Conservation (phyloP, 2,888 invertebrate genomes). For the Luffia ferchaultella region DNA sequence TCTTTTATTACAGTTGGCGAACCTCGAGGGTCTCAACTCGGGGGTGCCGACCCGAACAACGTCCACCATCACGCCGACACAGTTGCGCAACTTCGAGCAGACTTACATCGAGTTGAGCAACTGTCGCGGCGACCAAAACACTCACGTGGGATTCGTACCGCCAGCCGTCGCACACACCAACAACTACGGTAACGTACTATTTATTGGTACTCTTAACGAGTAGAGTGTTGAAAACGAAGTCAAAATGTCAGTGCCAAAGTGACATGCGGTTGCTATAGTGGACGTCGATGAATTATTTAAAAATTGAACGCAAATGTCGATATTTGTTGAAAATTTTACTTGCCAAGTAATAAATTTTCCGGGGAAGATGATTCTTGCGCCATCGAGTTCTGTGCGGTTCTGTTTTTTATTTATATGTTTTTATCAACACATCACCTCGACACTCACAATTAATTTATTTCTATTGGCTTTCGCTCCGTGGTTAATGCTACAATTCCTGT, state of each 20-base stretch:
- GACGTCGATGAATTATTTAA: neutral
- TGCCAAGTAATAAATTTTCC: too few relatives aligned
- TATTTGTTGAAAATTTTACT: too few relatives aligned
- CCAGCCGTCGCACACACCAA: slow-evolving; percentile 70
- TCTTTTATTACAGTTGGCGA: slow-evolving; percentile 75
- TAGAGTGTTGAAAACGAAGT: too few relatives aligned
- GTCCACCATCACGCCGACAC: slow-evolving; percentile 93
- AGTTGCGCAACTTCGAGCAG: slow-evolving; percentile 90
- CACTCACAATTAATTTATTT: too few relatives aligned
- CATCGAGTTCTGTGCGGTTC: too few relatives aligned
- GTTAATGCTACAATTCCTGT: too few relatives aligned
- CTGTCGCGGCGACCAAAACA: slow-evolving; percentile 75
- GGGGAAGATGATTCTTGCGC: too few relatives aligned
- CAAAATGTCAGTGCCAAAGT: too few relatives aligned
- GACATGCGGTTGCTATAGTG: too few relatives aligned
- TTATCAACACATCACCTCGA: too few relatives aligned
- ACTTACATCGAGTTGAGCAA: slow-evolving; percentile 89
- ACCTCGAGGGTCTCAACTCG: slow-evolving; percentile 85
- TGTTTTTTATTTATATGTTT: too few relatives aligned
- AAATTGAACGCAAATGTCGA: neutral
- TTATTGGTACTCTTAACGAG: slow-evolving; percentile 11
- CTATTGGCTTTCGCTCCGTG: too few relatives aligned
- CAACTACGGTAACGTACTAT: slow-evolving; percentile 53
- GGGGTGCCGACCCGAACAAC: slow-evolving; percentile 93
- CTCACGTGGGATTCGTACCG: slow-evolving; percentile 94